These are phyloP conservation scores for Sycobia sp. DNA, from an alignment of 1,140 invertebrate genomes.

Conservation along the genomic window DNA sequence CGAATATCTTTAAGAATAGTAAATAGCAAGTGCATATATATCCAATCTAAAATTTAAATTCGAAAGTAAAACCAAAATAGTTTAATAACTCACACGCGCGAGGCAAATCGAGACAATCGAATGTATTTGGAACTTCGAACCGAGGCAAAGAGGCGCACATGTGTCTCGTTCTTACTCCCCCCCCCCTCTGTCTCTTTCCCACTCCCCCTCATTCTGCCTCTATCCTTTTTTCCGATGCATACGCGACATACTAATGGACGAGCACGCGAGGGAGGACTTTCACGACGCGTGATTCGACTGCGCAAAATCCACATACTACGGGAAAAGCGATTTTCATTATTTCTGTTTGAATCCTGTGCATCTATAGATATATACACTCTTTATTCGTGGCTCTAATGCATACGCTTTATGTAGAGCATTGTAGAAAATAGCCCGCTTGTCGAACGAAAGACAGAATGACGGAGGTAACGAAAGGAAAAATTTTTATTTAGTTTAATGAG, in stretches of 20 bases:
- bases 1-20: no score
- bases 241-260: conserved; percentile 18
- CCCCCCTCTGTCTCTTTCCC: no score
- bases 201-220: not conserved
- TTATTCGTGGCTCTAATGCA: conserved; percentile 3
- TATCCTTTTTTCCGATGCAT: not conserved
- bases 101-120: conserved; percentile 10
- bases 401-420: not conserved
- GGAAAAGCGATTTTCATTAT: conserved; percentile 38
- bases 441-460: no score
- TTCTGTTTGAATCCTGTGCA: conserved; percentile 11
- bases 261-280: conserved; percentile 30
- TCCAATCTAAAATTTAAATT: no score
- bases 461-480: conserved; percentile 17
- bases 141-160: no score
- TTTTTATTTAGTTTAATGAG: not conserved
- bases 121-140: conserved; percentile 5
- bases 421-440: not conserved
- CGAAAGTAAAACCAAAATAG: no score
- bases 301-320: conserved; percentile 22
- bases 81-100: no score
- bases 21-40: no score
- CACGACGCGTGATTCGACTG: conserved; percentile 28
- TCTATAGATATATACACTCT: no score
- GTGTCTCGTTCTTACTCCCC: no score